phyloP scores from a whole-genome alignment of 2,113 vertebrate species.

The Gymnorhina tibicen region DNA sequence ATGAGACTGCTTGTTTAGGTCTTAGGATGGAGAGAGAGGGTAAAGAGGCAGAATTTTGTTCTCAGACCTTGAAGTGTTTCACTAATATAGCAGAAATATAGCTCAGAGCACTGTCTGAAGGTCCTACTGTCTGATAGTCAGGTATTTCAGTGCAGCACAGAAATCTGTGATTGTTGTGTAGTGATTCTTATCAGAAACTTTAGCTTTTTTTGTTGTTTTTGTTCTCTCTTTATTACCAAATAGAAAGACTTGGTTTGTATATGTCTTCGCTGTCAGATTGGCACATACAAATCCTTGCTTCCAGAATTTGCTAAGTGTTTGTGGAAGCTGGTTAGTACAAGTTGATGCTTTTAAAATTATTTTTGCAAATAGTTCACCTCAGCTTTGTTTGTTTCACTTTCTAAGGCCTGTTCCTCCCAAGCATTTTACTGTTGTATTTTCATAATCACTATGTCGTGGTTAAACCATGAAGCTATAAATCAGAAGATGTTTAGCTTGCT shows the following conservation, averaged over 20 bases:
- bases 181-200: neutral
- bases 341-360: neutral
- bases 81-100: neutral
- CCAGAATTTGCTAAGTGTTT: neutral
- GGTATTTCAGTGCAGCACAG: neutral
- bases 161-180: neutral
- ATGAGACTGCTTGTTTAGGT: neutral
- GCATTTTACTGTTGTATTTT: neutral
- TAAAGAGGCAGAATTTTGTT: neutral
- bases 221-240: neutral
- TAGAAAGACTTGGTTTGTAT: neutral
- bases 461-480: neutral
- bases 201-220: accelerated
- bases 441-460: accelerated
- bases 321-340: neutral
- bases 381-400: neutral
- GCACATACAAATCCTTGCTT: neutral
- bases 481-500: neutral
- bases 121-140: neutral
- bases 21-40: neutral
- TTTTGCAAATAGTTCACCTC: neutral
- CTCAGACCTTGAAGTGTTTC: neutral
- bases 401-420: neutral
- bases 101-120: neutral
- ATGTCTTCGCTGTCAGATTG: neutral